Evolutionary conservation across 2,797 vertebrate species (phyloP).

Genomic region (Amphiprion clarkii): DNA sequence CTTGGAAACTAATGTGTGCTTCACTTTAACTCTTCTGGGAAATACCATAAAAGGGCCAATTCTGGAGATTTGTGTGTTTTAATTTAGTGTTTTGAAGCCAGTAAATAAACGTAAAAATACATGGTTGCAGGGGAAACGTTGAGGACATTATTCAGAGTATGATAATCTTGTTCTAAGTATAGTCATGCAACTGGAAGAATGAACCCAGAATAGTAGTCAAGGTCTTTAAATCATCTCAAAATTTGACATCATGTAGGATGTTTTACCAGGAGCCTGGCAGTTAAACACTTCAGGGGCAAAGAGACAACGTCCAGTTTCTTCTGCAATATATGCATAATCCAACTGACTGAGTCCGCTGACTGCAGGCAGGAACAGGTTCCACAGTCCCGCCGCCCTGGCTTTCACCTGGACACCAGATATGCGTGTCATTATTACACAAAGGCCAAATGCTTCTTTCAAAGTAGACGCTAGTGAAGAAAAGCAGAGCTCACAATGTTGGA

Average conservation of each 20-base stretch:
- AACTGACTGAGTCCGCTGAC: conserved; percentile 91
- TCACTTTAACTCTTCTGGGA: neutral
- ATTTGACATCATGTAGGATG: neutral
- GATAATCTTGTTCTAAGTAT: neutral
- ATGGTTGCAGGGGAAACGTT: too few relatives aligned
- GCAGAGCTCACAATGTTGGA: neutral
- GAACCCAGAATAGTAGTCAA: neutral
- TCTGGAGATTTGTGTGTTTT: neutral
- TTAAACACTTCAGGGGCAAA: conserved; percentile 94
- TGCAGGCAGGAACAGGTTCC: conserved; percentile 94
- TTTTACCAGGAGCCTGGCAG: conserved; percentile 94
- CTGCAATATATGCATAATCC: conserved; percentile 94
- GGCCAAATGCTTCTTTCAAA: neutral
- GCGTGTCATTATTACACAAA: neutral
- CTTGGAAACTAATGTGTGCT: neutral
- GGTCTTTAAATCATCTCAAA: neutral
- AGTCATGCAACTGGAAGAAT: neutral
- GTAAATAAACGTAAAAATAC: neutral
- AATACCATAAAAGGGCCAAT: neutral
- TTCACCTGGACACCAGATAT: conserved; percentile 82
- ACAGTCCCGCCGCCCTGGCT: conserved; percentile 90
- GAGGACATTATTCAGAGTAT: neutral
- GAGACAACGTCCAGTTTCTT: conserved; percentile 91
- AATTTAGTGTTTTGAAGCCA: neutral
- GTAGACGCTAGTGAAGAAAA: neutral